A percentile compares a stretch with the other conserved stretches of the same genome.
Evolutionary conservation across 2,888 invertebrate species (phyloP).

Genomic region (Epinotia nisella): DNA sequence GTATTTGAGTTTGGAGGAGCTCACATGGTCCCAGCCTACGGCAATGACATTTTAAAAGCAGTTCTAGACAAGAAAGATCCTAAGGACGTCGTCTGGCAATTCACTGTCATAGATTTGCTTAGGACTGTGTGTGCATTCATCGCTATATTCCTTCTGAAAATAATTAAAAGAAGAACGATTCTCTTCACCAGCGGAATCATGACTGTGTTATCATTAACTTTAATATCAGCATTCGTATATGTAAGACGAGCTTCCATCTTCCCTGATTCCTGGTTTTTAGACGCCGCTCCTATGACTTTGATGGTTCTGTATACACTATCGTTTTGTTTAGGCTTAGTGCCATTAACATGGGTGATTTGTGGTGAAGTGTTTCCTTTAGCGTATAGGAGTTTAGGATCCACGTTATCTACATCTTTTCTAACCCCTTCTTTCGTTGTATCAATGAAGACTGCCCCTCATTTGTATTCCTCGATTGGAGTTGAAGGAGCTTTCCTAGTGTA

Average conservation of each 20-base stretch:
- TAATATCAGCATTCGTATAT: constrained; percentile 74
- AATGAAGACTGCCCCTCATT: constrained; percentile 80
- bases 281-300: constrained; percentile 70
- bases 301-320: constrained; percentile 75
- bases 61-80: constrained; percentile 69
- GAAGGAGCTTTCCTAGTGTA: constrained; percentile 79
- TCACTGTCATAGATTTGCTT: constrained; percentile 87
- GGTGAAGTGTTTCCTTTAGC: constrained; percentile 80
- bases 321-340: constrained; percentile 77
- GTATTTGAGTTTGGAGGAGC: constrained; percentile 80
- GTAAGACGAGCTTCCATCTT: constrained; percentile 67
- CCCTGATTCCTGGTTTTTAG: constrained; percentile 64
- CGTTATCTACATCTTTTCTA: constrained; percentile 76
- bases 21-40: constrained; percentile 79
- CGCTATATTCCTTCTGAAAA: constrained; percentile 78
- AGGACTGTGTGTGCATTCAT: constrained; percentile 86
- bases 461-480: constrained; percentile 75
- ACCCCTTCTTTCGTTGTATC: constrained; percentile 77
- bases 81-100: constrained; percentile 81
- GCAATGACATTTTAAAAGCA: constrained; percentile 73
- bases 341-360: constrained; percentile 80
- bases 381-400: constrained; percentile 78
- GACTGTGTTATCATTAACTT: constrained; percentile 70
- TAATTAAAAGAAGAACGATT: constrained; percentile 71
- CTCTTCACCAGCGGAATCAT: constrained; percentile 73